Evolutionary conservation across 2,797 vertebrate species (phyloP), one percentile per base, ranked within the genome.

Genomic region (Poecilia wingei): DNA sequence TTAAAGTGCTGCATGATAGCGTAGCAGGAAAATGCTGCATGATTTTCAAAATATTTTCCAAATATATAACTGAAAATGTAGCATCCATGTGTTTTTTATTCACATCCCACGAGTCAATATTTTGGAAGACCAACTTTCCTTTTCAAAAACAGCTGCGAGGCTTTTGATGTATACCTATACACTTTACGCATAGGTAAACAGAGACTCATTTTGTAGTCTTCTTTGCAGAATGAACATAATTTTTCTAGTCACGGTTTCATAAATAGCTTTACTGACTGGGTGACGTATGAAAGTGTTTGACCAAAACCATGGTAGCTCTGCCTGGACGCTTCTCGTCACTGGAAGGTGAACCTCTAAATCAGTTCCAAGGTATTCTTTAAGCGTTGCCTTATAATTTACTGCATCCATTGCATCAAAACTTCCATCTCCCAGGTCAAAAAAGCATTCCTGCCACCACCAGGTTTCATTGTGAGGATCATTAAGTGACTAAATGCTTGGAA

Each of bases 301-400:
- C n/a, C 25, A 57, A 59, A 59, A 31, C 55, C n/a, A 28, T 57
- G n/a, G 53, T 10, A 10, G 53, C 25, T 57, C 25, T 57, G 9
- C 9, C n/a, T 28, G 55, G 55, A 18, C 57, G 82, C 81, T 81
- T 0, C 14, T 66, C 69, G 86, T 87, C 80, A 72, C 82, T 77
- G 47, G 70, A 86, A 75, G 75, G 64, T 22, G 14, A 39, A 64
- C 3, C 18, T 64, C 6, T 14, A 3, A 14, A 4, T 14, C 57
- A 31, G 61, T 57, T n/a, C n/a, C 55, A 57, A 7, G 31, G 2
- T 64, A 36, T 64, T 36, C 6, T 64, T 64, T 20, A 36, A 64
- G 59, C 33, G 20, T 36, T 64, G 61, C 16, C 14, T 7, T 36
- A 13, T 20, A 36, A 16, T 61, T 18, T 18, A 31, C 31, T 31